Conservation (phyloP, 2,888 invertebrate genomes). For the Drosophila incognita region DNA sequence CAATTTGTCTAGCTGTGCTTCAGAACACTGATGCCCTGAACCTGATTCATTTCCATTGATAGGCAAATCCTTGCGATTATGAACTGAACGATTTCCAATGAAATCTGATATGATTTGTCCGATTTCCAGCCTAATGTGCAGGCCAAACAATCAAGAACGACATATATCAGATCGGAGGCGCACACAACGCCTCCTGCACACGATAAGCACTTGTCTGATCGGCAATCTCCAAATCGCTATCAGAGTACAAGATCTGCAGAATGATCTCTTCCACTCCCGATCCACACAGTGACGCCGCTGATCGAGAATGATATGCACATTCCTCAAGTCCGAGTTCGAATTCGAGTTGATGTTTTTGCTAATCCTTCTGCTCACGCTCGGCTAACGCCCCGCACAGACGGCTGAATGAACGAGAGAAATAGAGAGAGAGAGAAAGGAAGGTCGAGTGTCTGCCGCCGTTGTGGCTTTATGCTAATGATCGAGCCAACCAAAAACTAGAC, state of each 20-base stretch:
- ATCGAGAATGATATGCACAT: conserved; percentile 77
- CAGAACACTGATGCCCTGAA: conserved; percentile 3
- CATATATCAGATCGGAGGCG: conserved; percentile 44
- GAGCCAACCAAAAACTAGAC: conserved; percentile 71
- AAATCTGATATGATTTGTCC: conserved; percentile 65
- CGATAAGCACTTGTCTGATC: conserved; percentile 78
- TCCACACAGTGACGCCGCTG: conserved; percentile 41
- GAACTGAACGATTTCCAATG: conserved; percentile 53
- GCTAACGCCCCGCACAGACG: conserved; percentile 71
- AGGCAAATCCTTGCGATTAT: conserved; percentile 61
- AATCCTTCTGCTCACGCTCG: conserved; percentile 71
- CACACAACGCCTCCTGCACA: conserved; percentile 39
- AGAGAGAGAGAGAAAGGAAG: conserved; percentile 1
- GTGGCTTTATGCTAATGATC: conserved; percentile 82
- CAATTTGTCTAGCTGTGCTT: conserved; percentile 46
- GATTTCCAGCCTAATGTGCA: conserved; percentile 47
- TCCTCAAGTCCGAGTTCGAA: conserved; percentile 36
- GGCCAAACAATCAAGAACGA: conserved; percentile 27
- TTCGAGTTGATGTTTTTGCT: conserved; percentile 33
- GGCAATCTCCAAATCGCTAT: conserved; percentile 56
- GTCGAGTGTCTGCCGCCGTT: conserved; percentile 69
- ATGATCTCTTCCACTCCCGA: conserved; percentile 32
- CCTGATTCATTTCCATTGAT: conserved; percentile 62
- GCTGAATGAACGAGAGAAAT: not conserved
- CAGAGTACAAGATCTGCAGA: conserved; percentile 46